phyloP scores from a whole-genome alignment of 2,797 vertebrate species.

The Mionectes olivaceus region DNA sequence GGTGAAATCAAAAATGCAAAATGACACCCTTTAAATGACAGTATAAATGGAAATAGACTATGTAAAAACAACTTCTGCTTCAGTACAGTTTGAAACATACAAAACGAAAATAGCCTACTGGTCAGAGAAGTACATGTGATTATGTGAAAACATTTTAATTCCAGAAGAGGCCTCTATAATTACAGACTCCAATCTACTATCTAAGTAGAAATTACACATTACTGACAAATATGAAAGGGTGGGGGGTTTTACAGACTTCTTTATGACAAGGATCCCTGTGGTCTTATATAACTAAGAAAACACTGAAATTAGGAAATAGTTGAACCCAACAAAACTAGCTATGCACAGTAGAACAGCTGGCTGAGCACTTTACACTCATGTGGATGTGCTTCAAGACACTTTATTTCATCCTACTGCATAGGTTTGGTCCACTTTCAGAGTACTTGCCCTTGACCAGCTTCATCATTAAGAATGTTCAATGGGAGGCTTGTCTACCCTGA shows the following conservation, averaged over 20 bases:
- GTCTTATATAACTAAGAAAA: not conserved
- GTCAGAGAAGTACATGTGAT: not conserved
- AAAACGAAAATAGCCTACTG: not conserved
- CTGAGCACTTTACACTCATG: not conserved
- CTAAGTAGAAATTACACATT: not conserved
- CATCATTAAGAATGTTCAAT: not conserved
- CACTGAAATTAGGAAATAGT: not conserved
- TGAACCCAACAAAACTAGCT: not conserved
- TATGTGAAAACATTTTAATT: not conserved
- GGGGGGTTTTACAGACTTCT: accelerated
- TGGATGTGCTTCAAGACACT: not conserved
- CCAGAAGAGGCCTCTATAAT: not conserved
- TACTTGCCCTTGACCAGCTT: not conserved
- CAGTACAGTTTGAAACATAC: not conserved
- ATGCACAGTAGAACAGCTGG: not conserved
- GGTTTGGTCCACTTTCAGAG: not conserved
- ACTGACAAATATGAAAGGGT: not conserved
- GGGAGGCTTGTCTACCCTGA: not conserved
- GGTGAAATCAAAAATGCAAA: not conserved
- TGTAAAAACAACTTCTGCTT: not conserved
- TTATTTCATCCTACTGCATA: not conserved
- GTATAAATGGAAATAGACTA: not conserved
- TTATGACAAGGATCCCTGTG: not conserved
- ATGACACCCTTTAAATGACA: not conserved
- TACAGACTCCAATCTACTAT: not conserved